Evolutionary conservation across 2,113 vertebrate genomes (phyloP).

Genomic region (Opisthocomus hoazin): DNA sequence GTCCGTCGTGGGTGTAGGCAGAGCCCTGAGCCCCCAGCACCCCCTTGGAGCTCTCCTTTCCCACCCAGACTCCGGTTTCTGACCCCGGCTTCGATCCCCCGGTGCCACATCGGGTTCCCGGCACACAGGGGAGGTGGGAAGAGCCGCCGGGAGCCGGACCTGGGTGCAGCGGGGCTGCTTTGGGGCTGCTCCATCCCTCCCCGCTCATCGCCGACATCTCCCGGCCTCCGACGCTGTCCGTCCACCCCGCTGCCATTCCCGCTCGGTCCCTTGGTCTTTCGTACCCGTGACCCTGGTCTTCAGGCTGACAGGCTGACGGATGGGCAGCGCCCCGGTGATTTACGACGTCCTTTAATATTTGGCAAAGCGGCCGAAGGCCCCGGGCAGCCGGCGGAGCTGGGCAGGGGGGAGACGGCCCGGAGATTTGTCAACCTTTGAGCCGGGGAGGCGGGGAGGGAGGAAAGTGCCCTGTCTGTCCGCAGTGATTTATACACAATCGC

Average conservation of each 20-base stretch:
- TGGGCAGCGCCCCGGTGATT: neutral
- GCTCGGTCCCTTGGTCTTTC: constrained; percentile 28
- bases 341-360: neutral
- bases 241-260: neutral
- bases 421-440: constrained; percentile 27
- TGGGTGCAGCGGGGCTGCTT: neutral
- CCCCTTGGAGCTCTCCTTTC: neutral
- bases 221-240: neutral
- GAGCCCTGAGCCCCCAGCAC: neutral
- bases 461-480: neutral
- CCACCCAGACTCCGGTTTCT: neutral
- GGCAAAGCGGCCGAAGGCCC: neutral
- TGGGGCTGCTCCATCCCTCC: neutral
- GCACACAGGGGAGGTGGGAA: neutral
- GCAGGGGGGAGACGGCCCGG: neutral
- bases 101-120: neutral
- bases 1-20: neutral
- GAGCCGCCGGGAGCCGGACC: fast-evolving
- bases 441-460: neutral
- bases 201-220: neutral
- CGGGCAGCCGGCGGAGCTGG: neutral
- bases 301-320: constrained; percentile 42
- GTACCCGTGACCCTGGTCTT: constrained; percentile 40
- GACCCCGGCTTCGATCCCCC: neutral
- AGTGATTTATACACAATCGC: constrained; percentile 28